Percentiles rank a stretch among this genome's conserved stretches.
phyloP scores from a whole-genome alignment of 2,888 invertebrate species.

The Creontiades dilutus region DNA sequence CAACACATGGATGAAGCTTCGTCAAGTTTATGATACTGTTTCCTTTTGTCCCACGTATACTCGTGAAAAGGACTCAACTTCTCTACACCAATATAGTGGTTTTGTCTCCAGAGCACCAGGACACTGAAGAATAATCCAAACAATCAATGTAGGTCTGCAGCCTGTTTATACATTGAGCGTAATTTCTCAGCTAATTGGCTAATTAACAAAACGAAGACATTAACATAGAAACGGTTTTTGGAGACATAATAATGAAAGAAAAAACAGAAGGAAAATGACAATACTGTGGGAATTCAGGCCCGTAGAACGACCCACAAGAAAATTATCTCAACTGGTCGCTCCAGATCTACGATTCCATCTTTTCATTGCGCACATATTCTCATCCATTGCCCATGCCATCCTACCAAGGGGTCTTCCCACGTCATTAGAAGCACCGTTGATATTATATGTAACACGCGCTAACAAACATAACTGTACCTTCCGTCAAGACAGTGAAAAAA shows the following conservation, averaged over 20 bases:
- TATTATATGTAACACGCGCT: conserved; percentile 71
- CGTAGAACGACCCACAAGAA: not conserved
- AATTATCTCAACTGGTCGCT: conserved; percentile 62
- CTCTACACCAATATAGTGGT: no score
- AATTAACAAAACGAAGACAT: conserved; percentile 6
- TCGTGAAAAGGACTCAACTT: no score
- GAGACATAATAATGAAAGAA: not conserved
- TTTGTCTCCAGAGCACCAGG: no score
- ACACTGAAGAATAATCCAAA: no score
- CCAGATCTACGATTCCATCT: conserved; percentile 62
- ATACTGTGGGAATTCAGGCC: conserved; percentile 35
- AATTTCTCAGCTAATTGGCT: not conserved
- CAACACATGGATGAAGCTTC: no score
- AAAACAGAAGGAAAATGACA: not conserved
- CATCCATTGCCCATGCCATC: conserved; percentile 44
- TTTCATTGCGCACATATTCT: conserved; percentile 66
- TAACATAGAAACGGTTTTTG: conserved; percentile 32
- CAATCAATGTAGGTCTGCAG: no score
- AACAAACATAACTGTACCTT: conserved; percentile 71
- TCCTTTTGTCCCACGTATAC: no score
- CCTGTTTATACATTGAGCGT: no score
- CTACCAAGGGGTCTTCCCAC: conserved; percentile 58
- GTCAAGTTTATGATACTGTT: no score
- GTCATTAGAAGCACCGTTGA: conserved; percentile 72
- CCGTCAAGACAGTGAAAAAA: conserved; percentile 39